Conservation (phyloP, 2,113 vertebrate species). For the Osmerus mordax region DNA sequence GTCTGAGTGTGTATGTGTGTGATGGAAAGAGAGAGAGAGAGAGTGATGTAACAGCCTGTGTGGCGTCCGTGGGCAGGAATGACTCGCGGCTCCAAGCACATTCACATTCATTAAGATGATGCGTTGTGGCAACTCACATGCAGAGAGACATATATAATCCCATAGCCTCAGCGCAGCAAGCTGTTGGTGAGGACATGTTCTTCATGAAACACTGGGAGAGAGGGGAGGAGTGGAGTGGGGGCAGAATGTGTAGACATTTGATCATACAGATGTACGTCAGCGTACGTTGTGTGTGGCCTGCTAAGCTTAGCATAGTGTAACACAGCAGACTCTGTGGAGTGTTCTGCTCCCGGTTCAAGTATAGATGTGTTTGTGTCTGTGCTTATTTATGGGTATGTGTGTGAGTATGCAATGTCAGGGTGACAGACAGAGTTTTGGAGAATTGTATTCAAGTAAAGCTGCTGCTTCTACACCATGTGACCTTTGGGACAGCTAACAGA, state of each 20-base stretch:
- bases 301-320: no score
- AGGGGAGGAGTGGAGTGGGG: background rate
- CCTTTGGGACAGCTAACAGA: conserved; percentile 15
- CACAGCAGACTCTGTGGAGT: no score
- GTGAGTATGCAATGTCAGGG: no score
- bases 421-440: no score
- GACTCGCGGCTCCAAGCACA: conserved; percentile 50
- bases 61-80: conserved; percentile 57
- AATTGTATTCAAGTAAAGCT: no score
- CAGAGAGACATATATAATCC: conserved; percentile 55
- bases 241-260: no score
- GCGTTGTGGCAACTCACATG: conserved; percentile 60
- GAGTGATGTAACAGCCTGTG: conserved; percentile 56
- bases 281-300: no score
- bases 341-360: no score
- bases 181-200: conserved; percentile 41
- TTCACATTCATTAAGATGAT: conserved; percentile 65
- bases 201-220: background rate
- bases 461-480: conserved; percentile 7
- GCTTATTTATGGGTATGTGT: no score
- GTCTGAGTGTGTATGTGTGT: background rate
- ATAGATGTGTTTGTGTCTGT: no score
- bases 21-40: background rate
- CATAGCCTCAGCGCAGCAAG: conserved; percentile 43
- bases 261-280: no score